Evolutionary conservation across 2,113 vertebrate genomes (phyloP), one percentile per base, ranked within the genome.

Genomic region (Syngnathoides biaculeatus): DNA sequence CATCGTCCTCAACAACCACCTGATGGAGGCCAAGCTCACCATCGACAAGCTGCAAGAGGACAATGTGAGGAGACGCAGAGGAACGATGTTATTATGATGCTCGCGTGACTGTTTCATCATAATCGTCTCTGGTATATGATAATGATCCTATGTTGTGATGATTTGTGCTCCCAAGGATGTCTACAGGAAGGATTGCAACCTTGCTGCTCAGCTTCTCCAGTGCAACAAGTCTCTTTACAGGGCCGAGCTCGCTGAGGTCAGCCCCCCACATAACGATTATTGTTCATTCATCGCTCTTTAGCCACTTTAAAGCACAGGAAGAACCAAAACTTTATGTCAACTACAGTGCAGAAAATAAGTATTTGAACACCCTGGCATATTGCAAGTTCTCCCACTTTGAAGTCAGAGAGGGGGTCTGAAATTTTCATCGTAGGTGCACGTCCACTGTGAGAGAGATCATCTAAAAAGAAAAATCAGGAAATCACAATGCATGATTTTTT

Each of bases 1-100:
- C 61, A 95, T 98, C 35, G 95, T 96, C 47, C 95, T 99, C 73
- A 98, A 97, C 86, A 98, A 96, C 89, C 96, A 96, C 79, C 91
- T 99, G 85, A 94, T 98, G 91, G 97, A 99, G 88, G 96, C 97
- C 60, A 98, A 98, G 87, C 94, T 98, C 87, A 98, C 97, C 43
- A 98, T 99, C 24, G 93, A 98, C 88, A 98, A 98, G 89, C 93
- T 98, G 8, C 93, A 91, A 13, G 95, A 97, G 87, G 95, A 98
- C 83, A 99, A 98, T 20, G 97, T 98, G 91, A 94, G 95, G 90
- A 79, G 45, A 12, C 17, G 27, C 15, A 42, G 24, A 26, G 13
- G 42, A 47, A 59, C 7, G 20, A 26, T 10, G 26, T 15, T 40
- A 0, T 42, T 42, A 8, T 8, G 6, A 43, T 43, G 5, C 11